These are phyloP conservation scores for Rhinopomastus cyanomelas DNA, from an alignment of 2,113 vertebrate species.

Conservation along the genomic window DNA sequence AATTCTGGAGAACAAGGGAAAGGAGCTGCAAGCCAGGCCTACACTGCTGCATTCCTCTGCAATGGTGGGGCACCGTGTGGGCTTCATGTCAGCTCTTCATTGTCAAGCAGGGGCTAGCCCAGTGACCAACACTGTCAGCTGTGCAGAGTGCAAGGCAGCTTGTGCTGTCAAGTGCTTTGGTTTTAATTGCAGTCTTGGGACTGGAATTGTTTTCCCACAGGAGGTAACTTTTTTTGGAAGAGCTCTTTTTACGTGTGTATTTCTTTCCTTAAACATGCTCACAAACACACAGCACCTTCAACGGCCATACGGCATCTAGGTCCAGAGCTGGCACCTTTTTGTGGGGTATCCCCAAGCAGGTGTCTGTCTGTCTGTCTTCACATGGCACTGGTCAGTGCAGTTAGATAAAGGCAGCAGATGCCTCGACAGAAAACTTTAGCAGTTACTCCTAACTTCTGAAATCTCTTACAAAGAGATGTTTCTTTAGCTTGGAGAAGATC, in stretches of 20 bases:
- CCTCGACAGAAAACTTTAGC: not conserved
- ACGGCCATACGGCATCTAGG: not conserved
- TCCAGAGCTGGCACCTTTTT: not conserved
- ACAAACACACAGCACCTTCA: not conserved
- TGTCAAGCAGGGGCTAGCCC: not conserved
- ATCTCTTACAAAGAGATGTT: not conserved
- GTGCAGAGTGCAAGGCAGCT: not conserved
- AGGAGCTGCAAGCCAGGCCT: slow-evolving; percentile 50
- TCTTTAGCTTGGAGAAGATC: no score
- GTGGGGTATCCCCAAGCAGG: not conserved
- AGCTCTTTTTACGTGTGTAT: not conserved
- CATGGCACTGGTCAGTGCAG: not conserved
- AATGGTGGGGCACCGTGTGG: not conserved
- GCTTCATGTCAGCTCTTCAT: not conserved
- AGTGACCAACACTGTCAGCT: not conserved
- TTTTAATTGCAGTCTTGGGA: not conserved
- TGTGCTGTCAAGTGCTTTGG: not conserved
- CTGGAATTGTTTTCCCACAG: not conserved
- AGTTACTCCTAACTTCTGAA: not conserved
- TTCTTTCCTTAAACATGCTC: not conserved
- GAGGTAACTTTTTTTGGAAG: not conserved
- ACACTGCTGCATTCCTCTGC: slow-evolving; percentile 70
- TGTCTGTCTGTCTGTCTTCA: not conserved
- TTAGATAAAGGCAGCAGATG: not conserved
- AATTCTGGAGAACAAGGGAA: slow-evolving; percentile 63